These are phyloP conservation scores for Gryon sp. DNA, from an alignment of 1,140 invertebrate genomes.

Conservation along the genomic window DNA sequence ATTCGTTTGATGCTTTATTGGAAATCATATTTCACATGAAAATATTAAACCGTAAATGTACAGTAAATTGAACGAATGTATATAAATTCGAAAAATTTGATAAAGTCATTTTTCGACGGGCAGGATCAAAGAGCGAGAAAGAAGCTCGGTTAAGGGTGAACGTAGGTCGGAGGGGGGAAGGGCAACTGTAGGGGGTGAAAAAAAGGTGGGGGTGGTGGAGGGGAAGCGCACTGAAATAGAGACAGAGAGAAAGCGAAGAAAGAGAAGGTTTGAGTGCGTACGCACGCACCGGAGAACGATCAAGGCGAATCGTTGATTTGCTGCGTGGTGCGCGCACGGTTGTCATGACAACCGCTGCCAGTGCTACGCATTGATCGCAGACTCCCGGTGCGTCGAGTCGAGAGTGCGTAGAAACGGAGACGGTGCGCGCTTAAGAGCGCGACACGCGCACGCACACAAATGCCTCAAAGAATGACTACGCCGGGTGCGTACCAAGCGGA, in stretches of 20 bases:
- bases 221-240: slow-evolving; percentile 28
- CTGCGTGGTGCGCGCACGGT: slow-evolving; percentile 74
- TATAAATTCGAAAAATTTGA: slow-evolving; percentile 27
- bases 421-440: slow-evolving; percentile 62
- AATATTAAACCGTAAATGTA: not conserved
- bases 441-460: slow-evolving; percentile 64
- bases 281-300: slow-evolving; percentile 73
- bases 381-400: slow-evolving; percentile 75
- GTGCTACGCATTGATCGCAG: slow-evolving; percentile 79
- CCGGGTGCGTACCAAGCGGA: slow-evolving; percentile 40
- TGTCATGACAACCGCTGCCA: slow-evolving; percentile 75
- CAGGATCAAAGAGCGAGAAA: slow-evolving; percentile 45
- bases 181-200: slow-evolving; percentile 9
- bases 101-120: slow-evolving; percentile 40
- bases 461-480: slow-evolving; percentile 39
- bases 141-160: slow-evolving; percentile 2
- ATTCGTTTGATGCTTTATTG: too few relatives aligned
- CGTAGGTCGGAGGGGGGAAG: slow-evolving; percentile 2
- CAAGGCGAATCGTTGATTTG: slow-evolving; percentile 73
- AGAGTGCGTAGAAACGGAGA: slow-evolving; percentile 67
- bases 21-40: too few relatives aligned
- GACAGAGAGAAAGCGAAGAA: slow-evolving; percentile 46
- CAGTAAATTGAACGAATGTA: not conserved
- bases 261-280: slow-evolving; percentile 59
- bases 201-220: slow-evolving; percentile 26